Evolutionary conservation across 2,113 vertebrate species (phyloP).

Genomic region (Nanorana parkeri): DNA sequence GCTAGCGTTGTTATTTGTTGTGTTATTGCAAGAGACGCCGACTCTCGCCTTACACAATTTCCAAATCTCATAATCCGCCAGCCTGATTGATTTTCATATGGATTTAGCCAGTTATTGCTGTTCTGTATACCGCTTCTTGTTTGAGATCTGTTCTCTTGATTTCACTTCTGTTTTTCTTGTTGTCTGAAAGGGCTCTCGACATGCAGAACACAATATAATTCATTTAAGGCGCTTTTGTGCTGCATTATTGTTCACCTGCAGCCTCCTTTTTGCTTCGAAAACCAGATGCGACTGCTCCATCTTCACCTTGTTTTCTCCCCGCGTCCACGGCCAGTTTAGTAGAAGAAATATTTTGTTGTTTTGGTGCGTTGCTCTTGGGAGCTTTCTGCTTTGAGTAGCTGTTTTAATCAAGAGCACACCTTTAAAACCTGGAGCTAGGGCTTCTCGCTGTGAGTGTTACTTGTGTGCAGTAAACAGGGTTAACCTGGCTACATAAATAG

Average conservation of each 20-base stretch:
- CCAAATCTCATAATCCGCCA: slow-evolving; percentile 23
- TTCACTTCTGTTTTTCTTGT: neutral
- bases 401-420: too few relatives aligned
- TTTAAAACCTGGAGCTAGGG: too few relatives aligned
- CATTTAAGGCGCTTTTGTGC: neutral
- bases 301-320: too few relatives aligned
- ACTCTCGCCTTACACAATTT: slow-evolving; percentile 11
- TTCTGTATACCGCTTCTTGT: neutral
- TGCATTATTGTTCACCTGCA: neutral
- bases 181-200: neutral
- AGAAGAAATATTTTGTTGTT: too few relatives aligned
- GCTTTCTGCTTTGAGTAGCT: too few relatives aligned
- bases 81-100: neutral
- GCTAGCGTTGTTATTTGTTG: neutral
- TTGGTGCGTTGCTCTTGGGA: too few relatives aligned
- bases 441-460: too few relatives aligned
- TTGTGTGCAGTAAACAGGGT: too few relatives aligned
- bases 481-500: too few relatives aligned
- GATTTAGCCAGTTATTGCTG: neutral
- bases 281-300: too few relatives aligned
- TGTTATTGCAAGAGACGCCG: slow-evolving; percentile 1
- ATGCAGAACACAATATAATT: neutral
- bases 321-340: too few relatives aligned
- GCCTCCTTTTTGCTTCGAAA: neutral
- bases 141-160: neutral